These are phyloP conservation scores for Leptinotarsa haldemani DNA, from an alignment of 2,888 invertebrate species.

Conservation along the genomic window DNA sequence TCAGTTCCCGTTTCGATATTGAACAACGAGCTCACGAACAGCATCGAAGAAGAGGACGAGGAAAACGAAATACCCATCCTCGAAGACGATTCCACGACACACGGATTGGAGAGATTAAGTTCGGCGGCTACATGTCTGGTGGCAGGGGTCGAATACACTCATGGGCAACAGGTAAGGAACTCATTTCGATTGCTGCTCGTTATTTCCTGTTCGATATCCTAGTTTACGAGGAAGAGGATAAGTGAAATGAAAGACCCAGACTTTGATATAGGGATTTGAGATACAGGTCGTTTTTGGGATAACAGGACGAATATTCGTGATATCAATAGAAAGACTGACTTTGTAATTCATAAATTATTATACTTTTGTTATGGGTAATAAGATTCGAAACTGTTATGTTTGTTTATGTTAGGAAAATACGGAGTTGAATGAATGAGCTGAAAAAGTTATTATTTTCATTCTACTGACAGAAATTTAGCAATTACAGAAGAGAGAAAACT, in stretches of 20 bases:
- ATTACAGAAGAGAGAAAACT: too few species aligned
- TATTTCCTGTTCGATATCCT: neutral
- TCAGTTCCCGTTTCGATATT: slow-evolving; percentile 58
- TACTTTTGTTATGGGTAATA: too few species aligned
- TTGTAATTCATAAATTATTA: too few species aligned
- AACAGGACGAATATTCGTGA: too few species aligned
- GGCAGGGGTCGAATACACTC: slow-evolving; percentile 66
- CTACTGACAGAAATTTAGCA: too few species aligned
- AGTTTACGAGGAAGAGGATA: neutral
- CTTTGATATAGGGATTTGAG: too few species aligned
- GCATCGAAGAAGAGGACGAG: slow-evolving; percentile 49
- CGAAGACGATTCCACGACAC: slow-evolving; percentile 64
- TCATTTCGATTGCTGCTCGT: neutral
- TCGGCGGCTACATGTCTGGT: slow-evolving; percentile 67
- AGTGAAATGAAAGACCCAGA: neutral
- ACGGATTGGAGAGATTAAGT: slow-evolving; percentile 63
- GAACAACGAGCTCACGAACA: slow-evolving; percentile 51
- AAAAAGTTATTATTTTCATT: too few species aligned
- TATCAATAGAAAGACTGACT: too few species aligned
- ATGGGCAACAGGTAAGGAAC: slow-evolving; percentile 65
- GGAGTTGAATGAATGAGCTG: too few species aligned
- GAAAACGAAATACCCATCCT: slow-evolving; percentile 56
- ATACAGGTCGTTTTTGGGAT: too few species aligned
- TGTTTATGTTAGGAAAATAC: too few species aligned
- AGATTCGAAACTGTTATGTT: too few species aligned